Evolutionary conservation across 2,113 vertebrate species (phyloP), one percentile per base, ranked within the genome.

Genomic region (Pungitius pungitius): DNA sequence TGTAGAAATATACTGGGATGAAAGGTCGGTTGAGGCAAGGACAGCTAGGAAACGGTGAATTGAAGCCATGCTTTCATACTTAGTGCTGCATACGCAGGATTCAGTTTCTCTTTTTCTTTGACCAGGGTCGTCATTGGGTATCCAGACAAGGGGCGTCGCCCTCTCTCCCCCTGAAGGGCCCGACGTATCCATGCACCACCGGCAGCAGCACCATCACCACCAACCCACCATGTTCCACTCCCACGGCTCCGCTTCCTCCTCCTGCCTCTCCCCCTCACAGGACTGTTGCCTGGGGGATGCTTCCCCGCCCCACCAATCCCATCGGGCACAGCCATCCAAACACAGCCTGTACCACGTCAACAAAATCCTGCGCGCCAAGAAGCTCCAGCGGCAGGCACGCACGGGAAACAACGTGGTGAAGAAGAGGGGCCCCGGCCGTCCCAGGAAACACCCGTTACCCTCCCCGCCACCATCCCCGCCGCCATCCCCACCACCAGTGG

Each of bases 351-450:
- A 98, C 88, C 98, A 99, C 0, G 97, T 99, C 85, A 99, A 99
- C 94, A 99, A 99, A 92, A 99, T 99, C 91, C 93, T 99, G 77
- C 97, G 97, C 72, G 97, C 96, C 90, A 99, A 99, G 92, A 94
- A 97, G 90, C 95, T 99, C 84, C 98, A 99, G 92, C 94, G 98
- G 91, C 97, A 99, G 93, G 96, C 98, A 57, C 97, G 98, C 65
- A 99, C 97, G 6, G 98, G 98, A 92, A 99, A 99, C 95, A 99
- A 99, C 78, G 94, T 99, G 62, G 95, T 99, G 63, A 99, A 99
- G 92, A 98, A 98, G 90, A 88, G 95, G 83, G 91, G 93, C 12
- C 94, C 97, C 0, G 98, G 97, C 0, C 96, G 96, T 61, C 98
- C 98, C 24, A 93, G 96, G 18, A 99, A 99, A 85, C 94, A 99